phyloP scores from a whole-genome alignment of 2,797 vertebrate species.

The Sitta carolinensis region DNA sequence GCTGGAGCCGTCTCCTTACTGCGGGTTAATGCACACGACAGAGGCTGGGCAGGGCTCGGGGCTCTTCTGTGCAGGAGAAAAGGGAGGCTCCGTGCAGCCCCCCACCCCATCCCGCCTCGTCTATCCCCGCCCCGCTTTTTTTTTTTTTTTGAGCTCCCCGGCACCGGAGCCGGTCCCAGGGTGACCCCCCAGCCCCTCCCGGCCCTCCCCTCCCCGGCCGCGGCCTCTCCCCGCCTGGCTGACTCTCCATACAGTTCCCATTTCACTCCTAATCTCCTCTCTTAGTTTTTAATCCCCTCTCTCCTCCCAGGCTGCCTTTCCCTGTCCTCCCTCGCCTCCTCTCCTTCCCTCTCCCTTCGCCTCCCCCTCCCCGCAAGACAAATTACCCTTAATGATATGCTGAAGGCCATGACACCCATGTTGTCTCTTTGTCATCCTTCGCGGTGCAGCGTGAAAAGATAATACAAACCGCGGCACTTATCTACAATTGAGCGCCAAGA shows the following conservation, averaged over 20 bases:
- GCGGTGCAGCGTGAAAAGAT: slow-evolving; percentile 68
- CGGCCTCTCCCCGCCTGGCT: slow-evolving; percentile 38
- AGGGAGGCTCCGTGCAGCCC: background rate
- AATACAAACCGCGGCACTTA: slow-evolving; percentile 74
- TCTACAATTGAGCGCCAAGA: slow-evolving; percentile 74
- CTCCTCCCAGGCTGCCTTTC: slow-evolving; percentile 40
- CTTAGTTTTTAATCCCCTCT: slow-evolving; percentile 65
- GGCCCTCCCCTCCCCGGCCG: background rate
- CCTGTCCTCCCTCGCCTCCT: slow-evolving; percentile 27
- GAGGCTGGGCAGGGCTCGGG: background rate
- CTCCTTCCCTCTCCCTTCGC: slow-evolving; percentile 21
- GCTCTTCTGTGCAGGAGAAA: background rate
- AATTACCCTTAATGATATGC: slow-evolving; percentile 77
- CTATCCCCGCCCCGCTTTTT: background rate
- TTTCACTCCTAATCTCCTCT: slow-evolving; percentile 62
- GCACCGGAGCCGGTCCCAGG: background rate
- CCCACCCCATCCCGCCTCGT: background rate
- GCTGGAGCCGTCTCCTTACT: fast-evolving
- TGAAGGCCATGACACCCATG: slow-evolving; percentile 72
- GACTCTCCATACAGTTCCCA: slow-evolving; percentile 39
- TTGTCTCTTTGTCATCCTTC: slow-evolving; percentile 73
- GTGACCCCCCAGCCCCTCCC: background rate
- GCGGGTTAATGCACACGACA: fast-evolving
- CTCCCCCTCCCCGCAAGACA: slow-evolving; percentile 55
- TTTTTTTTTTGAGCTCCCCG: too few relatives aligned